Conservation (phyloP, 2,113 vertebrate genomes). For the Xiphophorus maculatus region DNA sequence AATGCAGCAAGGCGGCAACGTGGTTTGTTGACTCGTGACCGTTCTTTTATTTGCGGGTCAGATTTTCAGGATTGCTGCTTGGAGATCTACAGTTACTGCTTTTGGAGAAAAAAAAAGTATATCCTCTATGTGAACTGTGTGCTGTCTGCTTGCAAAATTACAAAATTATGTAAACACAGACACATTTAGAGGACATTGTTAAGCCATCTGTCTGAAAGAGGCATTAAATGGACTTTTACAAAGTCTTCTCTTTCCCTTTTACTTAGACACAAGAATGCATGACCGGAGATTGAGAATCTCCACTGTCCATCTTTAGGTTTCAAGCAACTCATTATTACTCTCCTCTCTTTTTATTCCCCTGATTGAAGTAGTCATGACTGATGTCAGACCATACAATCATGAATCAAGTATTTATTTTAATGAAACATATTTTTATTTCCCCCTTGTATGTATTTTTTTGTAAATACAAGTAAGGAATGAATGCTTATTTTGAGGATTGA, state of each 20-base stretch:
- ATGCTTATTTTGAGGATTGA: no score
- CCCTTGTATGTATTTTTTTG: no score
- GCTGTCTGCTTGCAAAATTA: background rate
- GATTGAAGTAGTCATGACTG: no score
- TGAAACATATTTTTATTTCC: no score
- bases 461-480: no score
- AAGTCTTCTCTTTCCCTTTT: slow-evolving; percentile 43
- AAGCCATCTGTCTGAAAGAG: slow-evolving; percentile 65
- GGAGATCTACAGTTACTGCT: slow-evolving; percentile 24
- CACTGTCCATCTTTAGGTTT: slow-evolving; percentile 24
- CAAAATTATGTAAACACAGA: slow-evolving; percentile 44
- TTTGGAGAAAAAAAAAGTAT: slow-evolving; percentile 29
- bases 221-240: slow-evolving; percentile 59
- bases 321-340: slow-evolving; percentile 28
- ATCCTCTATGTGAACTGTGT: background rate
- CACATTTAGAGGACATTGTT: slow-evolving; percentile 40
- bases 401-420: no score
- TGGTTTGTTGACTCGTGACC: slow-evolving; percentile 1
- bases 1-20: slow-evolving; percentile 5
- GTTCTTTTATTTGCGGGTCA: background rate
- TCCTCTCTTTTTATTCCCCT: slow-evolving; percentile 2
- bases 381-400: no score
- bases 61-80: slow-evolving; percentile 31
- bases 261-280: slow-evolving; percentile 62
- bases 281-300: slow-evolving; percentile 56